Base-by-base conservation (phyloP, 2,113 vertebrate species). In the Salvelinus sp. region DNA sequence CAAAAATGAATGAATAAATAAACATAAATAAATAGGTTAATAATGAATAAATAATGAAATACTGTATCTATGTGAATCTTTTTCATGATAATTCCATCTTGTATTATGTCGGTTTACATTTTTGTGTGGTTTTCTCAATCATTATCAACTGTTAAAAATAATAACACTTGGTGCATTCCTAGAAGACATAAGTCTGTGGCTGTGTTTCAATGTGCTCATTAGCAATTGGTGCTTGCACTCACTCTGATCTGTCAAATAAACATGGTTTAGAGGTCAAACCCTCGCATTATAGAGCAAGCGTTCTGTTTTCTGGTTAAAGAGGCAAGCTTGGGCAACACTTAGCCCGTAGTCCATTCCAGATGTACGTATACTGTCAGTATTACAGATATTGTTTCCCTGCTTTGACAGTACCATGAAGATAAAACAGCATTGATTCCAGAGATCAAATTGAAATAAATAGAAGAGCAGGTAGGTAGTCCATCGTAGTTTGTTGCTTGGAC, bases 1-100 rank as follows among this genome's bases (percentile, higher is more conserved):
- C 18, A 23, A 62, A 62, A 62, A 62, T 62, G 7, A 22, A 62
- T 22, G 78, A 77, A 75, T 33, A 66, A 22, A 76, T 60, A 60
- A n/a, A 60, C 16, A 60, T 63, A 44, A 60, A 74, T 44, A 72
- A 30, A 63, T 58, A 65, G 22, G n/a, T 71, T 60, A 44, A n/a
- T 16, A 70, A 28, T 38, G 54, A 72, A 67, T 22, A 58, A 58
- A 16, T 25, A 57, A 63, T 44, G 6, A 20, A 18, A 25, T 28
- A 9, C 38, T 63, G 10, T 33, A 54, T n/a, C 57, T 23, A 22
- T 10, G 38, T 22, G 33, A 44, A 22, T 44, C 0, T 69, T 47
- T n/a, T 14, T 12, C 20, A 47, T 47, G 27, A 20, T n/a, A 27
- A 22, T 20, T 69, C 20, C 68, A 18, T 20, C 38, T 47, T 4